Evolutionary conservation across 1,140 invertebrate species (phyloP), one percentile per base, ranked within the genome.

Genomic region (Rhagoletis pomonella): DNA sequence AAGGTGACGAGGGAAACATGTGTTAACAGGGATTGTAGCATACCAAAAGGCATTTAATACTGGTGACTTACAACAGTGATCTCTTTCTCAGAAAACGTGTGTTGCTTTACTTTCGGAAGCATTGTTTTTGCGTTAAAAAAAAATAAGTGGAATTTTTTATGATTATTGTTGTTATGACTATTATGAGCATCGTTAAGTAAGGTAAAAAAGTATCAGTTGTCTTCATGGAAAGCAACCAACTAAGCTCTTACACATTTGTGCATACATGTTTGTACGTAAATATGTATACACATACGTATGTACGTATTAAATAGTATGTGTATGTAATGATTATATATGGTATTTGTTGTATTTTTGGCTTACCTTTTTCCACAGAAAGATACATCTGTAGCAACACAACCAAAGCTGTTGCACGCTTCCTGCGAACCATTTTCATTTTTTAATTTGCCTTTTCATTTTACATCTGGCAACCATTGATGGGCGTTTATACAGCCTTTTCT

Each of bases 391-490:
- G 42, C 42, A 73, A n/a, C 67, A 17, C 39, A 12, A 69, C 4
- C 67, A 69, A 69, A 69, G 67, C 67, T 69, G 60, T 62, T 73
- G 60, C 67, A n/a, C 42, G 42, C 14, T 12, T 10, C 19, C 44
- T 47, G 0, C 10, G 29, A 14, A 73, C 10, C 67, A 44, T 42
- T 73, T 73, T 42, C 44, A 42, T 73, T 73, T 73, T 73, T 47
- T 39, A 73, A 73, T 73, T 73, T 73, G 14, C 67, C 10, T 73
- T 73, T 73, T 39, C 67, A 73, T 73, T 73, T 73, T 47, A 42
- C 42, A 47, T 73, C 67, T 44, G 42, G 4, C 39, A 73, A 73
- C 67, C 42, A 42, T 73, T 10, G 39, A 44, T 10, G 39, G 5
- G 4, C 10, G 12, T 12, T 62, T 62, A 69, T 29, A 44, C 3